phyloP scores from a whole-genome alignment of 1,140 invertebrate species.

The Trichoplusia ni region DNA sequence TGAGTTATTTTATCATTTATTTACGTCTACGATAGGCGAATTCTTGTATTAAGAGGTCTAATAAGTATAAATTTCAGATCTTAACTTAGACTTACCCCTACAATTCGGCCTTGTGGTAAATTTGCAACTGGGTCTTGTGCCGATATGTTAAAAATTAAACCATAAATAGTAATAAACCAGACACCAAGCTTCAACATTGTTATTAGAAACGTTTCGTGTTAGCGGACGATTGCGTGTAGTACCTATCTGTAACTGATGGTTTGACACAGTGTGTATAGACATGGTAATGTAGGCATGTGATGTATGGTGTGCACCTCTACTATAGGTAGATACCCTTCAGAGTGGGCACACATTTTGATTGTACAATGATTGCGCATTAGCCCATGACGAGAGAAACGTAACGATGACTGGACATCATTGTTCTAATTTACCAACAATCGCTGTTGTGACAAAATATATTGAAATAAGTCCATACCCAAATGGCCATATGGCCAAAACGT shows the following conservation, averaged over 20 bases:
- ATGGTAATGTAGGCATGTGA: background rate
- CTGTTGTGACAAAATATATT: background rate
- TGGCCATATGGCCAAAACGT: no score
- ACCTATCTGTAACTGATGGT: constrained; percentile 40
- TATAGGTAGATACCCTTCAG: no score
- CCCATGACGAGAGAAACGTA: constrained; percentile 66
- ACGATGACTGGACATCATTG: constrained; percentile 55
- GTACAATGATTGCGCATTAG: constrained; percentile 68
- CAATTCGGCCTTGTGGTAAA: constrained; percentile 69
- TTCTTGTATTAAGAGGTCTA: no score
- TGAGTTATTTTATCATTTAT: no score
- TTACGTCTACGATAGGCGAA: background rate
- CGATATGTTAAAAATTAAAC: constrained; percentile 35
- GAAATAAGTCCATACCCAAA: no score
- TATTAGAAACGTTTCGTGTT: background rate
- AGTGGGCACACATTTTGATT: constrained; percentile 64
- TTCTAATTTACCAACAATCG: constrained; percentile 60
- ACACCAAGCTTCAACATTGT: background rate
- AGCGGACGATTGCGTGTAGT: background rate
- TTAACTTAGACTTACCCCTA: constrained; percentile 59
- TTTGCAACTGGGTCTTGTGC: constrained; percentile 68
- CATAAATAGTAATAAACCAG: constrained; percentile 28
- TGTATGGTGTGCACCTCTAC: constrained; percentile 23
- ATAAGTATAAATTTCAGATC: no score
- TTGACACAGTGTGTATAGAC: constrained; percentile 26